Base-by-base conservation (phyloP, 2,113 vertebrate genomes). In the Eptesicus fuscus region DNA sequence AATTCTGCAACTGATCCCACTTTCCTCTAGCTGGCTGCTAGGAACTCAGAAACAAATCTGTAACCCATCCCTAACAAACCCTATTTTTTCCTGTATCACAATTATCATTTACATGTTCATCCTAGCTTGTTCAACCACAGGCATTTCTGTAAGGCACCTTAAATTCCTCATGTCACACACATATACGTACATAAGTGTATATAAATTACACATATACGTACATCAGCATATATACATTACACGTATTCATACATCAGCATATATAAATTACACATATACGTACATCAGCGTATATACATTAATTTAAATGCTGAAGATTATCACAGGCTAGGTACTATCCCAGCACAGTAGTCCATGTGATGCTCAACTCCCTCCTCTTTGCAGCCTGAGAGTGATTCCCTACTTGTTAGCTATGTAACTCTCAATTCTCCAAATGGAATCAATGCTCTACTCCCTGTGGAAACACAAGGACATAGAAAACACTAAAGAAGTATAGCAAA, bases 271-370 rank as follows among this genome's bases (percentile, higher is more conserved):
- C 18, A 18, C n/a, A 63, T 3, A 28, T 13, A 9, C n/a, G 2
- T 3, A 83, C 9, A n/a, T 25, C 83, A 37, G 53, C 40, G 69
- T 22, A 76, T 17, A 51, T 51, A 28, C 77, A 28, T 84, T 76
- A 53, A 53, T 73, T 90, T 70, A 91, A 95, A 93, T 53, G n/a
- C 59, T 76, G 88, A 88, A 63, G 49, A 53, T 11, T 59, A 70
- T 40, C n/a, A 56, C 4, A 76, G 42, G 74, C 44, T 30, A 37
- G 22, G 11, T 42, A 90, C 40, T 77, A 85, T 49, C 23, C 51
- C 35, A 83, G 44, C 1, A 23, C 3, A 78, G 37, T 4, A 32
- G 14, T 35, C 35, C 53, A 84, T 71, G 35, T 67, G 61, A 73
- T 69, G 71, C 40, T 77, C 47, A 86, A n/a, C 25, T 44, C 23